These are phyloP conservation scores for Rattus rattus DNA, from an alignment of 2,113 vertebrate species.

Conservation along the genomic window DNA sequence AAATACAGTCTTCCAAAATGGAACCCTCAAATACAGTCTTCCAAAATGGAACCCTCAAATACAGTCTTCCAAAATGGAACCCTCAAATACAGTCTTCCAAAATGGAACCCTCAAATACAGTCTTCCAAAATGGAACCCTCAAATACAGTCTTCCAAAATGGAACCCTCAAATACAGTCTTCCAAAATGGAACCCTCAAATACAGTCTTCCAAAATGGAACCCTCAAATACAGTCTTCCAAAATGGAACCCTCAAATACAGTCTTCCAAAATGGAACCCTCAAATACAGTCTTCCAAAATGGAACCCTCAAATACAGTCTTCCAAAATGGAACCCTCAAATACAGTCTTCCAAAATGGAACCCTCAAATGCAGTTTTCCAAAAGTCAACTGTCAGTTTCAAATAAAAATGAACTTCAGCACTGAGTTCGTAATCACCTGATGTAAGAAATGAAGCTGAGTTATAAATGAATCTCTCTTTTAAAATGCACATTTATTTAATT, in stretches of 20 bases:
- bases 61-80: conserved; percentile 16
- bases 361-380: conserved; percentile 16
- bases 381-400: conserved; percentile 10
- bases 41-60: not conserved
- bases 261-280: not conserved
- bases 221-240: not conserved
- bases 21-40: not conserved
- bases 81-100: not conserved
- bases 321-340: not conserved
- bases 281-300: conserved; percentile 10
- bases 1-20: conserved; percentile 10
- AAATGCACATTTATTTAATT: not conserved
- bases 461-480: not conserved
- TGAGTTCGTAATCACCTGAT: not conserved
- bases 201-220: not conserved
- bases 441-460: not conserved
- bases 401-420: not conserved
- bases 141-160: conserved; percentile 10
- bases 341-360: not conserved
- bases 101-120: not conserved
- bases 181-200: not conserved
- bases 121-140: not conserved
- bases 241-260: not conserved
- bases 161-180: not conserved
- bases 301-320: not conserved